Conservation (phyloP, 2,888 invertebrate species). For the Tetrapedia diversipes region DNA sequence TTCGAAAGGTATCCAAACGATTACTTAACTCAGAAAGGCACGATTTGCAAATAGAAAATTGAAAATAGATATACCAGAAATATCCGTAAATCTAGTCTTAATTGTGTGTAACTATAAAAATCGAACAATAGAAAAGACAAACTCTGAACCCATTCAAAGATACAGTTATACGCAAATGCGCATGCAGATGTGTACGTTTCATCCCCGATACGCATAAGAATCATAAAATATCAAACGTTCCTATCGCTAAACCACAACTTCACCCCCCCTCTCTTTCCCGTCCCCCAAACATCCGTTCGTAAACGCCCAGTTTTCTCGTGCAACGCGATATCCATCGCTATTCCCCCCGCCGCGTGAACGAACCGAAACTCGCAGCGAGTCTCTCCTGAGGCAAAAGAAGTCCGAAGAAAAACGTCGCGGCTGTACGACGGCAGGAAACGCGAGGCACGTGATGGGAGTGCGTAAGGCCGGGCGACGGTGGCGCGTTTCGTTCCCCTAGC, state of each 20-base stretch:
- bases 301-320: neutral
- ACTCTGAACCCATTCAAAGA: no score
- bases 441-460: conserved; percentile 67
- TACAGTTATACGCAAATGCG: no score
- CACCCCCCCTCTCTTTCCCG: no score
- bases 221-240: neutral
- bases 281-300: neutral
- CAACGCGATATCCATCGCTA: conserved; percentile 10
- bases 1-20: no score
- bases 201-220: neutral
- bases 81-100: no score
- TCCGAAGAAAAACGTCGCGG: conserved; percentile 4
- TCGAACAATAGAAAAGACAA: no score
- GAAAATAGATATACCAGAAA: no score
- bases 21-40: no score
- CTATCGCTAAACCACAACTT: neutral
- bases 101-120: no score
- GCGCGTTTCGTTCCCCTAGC: conserved; percentile 20
- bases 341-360: neutral
- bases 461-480: conserved; percentile 48
- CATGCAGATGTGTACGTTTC: no score
- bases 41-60: no score
- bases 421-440: conserved; percentile 63
- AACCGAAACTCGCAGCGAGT: conserved; percentile 1
- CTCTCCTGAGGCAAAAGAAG: conserved; percentile 3